phyloP scores from a whole-genome alignment of 2,113 vertebrate species.

The Odontophorus gujanensis region DNA sequence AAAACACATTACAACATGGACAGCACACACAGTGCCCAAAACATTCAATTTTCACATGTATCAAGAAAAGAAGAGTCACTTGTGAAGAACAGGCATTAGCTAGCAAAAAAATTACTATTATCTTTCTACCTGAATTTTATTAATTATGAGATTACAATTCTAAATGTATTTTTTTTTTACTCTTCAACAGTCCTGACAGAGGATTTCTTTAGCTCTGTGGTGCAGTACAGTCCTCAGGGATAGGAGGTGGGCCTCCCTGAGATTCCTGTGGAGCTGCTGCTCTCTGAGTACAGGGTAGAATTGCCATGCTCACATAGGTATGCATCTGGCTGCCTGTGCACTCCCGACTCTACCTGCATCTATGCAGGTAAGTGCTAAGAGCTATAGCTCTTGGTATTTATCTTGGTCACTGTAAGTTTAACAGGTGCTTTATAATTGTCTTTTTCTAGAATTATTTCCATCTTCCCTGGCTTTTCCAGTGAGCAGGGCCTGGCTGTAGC shows the following conservation, averaged over 20 bases:
- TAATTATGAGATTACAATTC: background rate
- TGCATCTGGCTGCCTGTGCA: background rate
- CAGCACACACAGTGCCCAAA: background rate
- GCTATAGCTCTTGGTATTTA: background rate
- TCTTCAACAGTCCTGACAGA: background rate
- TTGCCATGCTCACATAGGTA: accelerated
- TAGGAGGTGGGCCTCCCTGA: background rate
- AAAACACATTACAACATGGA: background rate
- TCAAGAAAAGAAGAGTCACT: background rate
- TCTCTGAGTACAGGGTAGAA: background rate
- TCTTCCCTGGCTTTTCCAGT: background rate
- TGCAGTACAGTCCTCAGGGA: background rate
- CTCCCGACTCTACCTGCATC: background rate
- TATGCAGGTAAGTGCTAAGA: background rate
- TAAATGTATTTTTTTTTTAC: background rate
- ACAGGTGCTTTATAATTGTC: background rate
- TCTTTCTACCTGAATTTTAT: background rate
- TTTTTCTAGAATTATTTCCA: background rate
- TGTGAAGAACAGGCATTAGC: background rate
- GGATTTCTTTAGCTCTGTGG: background rate
- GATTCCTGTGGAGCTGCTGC: background rate
- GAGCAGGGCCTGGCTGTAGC: background rate
- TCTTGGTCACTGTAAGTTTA: background rate
- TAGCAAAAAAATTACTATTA: background rate
- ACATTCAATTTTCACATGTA: background rate